phyloP scores from a whole-genome alignment of 1,140 invertebrate species.

The Drosophila melanica region DNA sequence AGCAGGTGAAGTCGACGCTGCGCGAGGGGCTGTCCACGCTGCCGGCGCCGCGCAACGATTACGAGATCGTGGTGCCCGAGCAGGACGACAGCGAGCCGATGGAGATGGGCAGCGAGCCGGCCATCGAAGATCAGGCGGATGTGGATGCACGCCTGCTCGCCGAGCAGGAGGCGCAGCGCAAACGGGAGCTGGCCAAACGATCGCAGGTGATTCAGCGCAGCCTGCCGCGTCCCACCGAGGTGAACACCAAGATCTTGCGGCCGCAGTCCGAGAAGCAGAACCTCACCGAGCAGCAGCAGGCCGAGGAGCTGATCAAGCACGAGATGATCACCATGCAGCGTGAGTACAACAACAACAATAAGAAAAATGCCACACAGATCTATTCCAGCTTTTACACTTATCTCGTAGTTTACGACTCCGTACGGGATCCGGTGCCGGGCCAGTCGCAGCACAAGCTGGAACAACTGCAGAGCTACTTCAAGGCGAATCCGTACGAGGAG shows the following conservation, averaged over 20 bases:
- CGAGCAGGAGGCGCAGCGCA: constrained; percentile 67
- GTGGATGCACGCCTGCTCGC: constrained; percentile 88
- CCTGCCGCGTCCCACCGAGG: constrained; percentile 94
- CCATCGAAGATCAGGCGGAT: constrained; percentile 94
- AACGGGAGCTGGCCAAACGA: constrained; percentile 89
- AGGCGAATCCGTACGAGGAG: constrained; percentile 93
- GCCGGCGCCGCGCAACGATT: constrained; percentile 97
- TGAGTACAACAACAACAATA: constrained; percentile 27
- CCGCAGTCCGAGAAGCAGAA: constrained; percentile 89
- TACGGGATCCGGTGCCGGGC: constrained; percentile 87
- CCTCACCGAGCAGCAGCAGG: constrained; percentile 95
- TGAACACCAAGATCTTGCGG: constrained; percentile 92
- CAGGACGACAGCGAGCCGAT: constrained; percentile 88
- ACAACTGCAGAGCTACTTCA: constrained; percentile 88
- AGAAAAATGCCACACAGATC: neutral
- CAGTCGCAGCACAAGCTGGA: constrained; percentile 84
- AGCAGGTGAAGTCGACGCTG: constrained; percentile 90
- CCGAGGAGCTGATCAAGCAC: constrained; percentile 98
- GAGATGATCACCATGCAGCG: constrained; percentile 98
- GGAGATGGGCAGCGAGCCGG: constrained; percentile 82
- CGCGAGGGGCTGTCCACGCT: constrained; percentile 89
- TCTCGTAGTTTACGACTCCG: constrained; percentile 89
- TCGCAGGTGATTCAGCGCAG: constrained; percentile 95
- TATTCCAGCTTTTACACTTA: no score
- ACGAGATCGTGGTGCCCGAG: constrained; percentile 98